Base-by-base conservation (phyloP, 2,888 invertebrate genomes). In the Dolichomitus sp. region DNA sequence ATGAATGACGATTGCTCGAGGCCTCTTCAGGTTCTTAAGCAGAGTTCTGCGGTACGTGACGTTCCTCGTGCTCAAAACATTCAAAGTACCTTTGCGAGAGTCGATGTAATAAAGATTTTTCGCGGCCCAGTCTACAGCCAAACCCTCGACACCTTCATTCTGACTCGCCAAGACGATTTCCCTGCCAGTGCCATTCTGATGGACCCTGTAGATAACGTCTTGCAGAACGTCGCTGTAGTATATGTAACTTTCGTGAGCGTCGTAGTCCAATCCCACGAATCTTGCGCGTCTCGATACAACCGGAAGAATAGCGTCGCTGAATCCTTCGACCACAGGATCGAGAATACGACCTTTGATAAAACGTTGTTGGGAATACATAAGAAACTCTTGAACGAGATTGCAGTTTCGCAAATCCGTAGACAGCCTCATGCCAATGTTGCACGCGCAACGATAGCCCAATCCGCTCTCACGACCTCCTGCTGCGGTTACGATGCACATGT, bases 191-290 rank as follows among this genome's bases (percentile, higher is more conserved):
- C 97, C 97, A 88, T 97, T 97, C 83, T 97, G 95, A 88, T 97
- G 97, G 0, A 97, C 97, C 61, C 91, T 82, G 93, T 98, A 98
- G 85, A 99, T 99, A 0, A 99, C 99, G 93, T 99, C 98, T 94
- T 99, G 98, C 23, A 99, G 95, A 0, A 99, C 99, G 92, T 99
- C 99, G 0, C 99, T 99, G 94, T 99, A 99, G 94, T 99, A 99
- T 86, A 99, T 98, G 89, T 97, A 97, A 89, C 98, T 96, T 87
- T 98, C 97, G 69, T 97, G 95, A 0, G 98, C 97, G 93, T 99
- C 99, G 91, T 98, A 99, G 92, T 99, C 99, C 48, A 99, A 94
- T 0, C 99, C 99, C 0, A 99, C 99, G 92, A 99, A 99, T 87
- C 99, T 95, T 0, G 99, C 99, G 42, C 98, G 95, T 73, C 97